Percentiles rank a stretch among this genome's conserved stretches.
Conservation (phyloP, 2,797 vertebrate species). For the Danio kyathit region DNA sequence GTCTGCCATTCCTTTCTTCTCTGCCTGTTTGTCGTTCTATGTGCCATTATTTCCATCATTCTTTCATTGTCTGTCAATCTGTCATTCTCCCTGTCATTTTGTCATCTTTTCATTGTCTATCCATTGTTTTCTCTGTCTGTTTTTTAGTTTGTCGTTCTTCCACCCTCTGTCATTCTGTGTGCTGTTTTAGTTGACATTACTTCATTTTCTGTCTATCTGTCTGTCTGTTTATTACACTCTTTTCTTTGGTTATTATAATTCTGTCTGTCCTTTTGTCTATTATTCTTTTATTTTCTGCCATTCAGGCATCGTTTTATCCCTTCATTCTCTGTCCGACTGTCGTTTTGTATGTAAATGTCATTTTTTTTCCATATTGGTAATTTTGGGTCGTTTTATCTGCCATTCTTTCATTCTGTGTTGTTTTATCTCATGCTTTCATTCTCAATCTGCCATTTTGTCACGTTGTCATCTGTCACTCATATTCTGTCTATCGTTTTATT, state of each 20-base stretch:
- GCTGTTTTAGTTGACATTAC: background rate
- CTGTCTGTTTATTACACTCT: background rate
- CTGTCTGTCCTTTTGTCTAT: background rate
- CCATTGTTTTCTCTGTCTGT: background rate
- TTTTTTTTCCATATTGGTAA: background rate
- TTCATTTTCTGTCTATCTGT: background rate
- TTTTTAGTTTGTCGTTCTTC: no score
- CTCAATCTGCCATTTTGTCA: no score
- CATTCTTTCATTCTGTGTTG: background rate
- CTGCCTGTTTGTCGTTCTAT: background rate
- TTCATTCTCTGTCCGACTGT: background rate
- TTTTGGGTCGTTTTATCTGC: background rate
- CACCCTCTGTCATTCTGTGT: background rate
- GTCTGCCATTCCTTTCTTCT: background rate
- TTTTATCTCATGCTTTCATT: background rate
- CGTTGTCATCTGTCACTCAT: background rate
- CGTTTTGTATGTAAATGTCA: background rate
- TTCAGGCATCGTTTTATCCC: background rate
- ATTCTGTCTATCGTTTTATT: background rate
- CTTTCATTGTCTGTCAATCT: background rate
- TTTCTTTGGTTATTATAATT: background rate
- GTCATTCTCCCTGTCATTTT: background rate
- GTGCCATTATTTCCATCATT: background rate
- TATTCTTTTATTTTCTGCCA: background rate
- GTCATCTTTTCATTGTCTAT: background rate